Percentiles rank a stretch among this genome's conserved stretches.
Conservation (phyloP, 2,797 vertebrate genomes). For the Premnoplex brunnescens region DNA sequence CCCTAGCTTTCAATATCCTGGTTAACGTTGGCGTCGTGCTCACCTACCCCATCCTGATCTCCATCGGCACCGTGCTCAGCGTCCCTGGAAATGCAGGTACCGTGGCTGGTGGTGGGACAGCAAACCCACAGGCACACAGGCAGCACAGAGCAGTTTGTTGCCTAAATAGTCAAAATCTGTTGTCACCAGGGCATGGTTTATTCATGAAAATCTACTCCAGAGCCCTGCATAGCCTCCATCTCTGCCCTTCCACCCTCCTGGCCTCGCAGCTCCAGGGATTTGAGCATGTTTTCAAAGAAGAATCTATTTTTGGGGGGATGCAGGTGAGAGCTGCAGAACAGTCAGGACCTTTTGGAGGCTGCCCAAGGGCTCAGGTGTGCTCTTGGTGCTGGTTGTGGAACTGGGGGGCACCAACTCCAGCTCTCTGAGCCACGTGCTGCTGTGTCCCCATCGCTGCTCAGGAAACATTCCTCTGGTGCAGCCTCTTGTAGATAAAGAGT, state of each 20-base stretch:
- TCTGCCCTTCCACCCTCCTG: neutral
- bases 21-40: constrained; percentile 95
- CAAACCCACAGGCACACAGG: fast-evolving
- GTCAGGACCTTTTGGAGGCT: neutral
- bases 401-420: neutral
- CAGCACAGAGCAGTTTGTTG: neutral
- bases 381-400: neutral
- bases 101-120: fast-evolving
- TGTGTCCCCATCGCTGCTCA: neutral
- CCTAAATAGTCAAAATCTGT: neutral
- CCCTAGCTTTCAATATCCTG: constrained; percentile 93
- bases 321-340: neutral
- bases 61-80: constrained; percentile 96
- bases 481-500: neutral
- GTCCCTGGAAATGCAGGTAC: constrained; percentile 97
- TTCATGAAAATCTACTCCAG: fast-evolving
- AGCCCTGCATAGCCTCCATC: neutral
- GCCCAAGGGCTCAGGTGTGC: neutral
- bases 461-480: neutral
- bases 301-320: neutral
- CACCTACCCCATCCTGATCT: constrained; percentile 97
- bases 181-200: neutral
- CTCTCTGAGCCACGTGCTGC: neutral
- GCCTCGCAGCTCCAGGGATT: fast-evolving
- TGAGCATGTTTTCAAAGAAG: neutral